phyloP scores from a whole-genome alignment of 2,113 vertebrate genomes.

The Ophiodon elongatus region DNA sequence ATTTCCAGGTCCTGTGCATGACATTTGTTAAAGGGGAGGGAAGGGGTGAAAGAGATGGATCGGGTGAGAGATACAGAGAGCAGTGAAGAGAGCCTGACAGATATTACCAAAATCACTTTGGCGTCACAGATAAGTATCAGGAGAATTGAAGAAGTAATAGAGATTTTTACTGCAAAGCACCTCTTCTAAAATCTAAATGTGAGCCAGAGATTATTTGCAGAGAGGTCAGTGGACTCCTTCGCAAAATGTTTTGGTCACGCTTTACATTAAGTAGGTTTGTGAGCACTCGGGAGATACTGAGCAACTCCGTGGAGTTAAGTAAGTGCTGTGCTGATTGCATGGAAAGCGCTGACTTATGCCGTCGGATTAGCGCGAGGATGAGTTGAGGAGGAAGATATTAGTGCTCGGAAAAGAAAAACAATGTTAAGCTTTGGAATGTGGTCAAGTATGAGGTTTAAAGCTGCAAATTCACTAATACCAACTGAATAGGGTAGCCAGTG shows the following conservation, averaged over 20 bases:
- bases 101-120: slow-evolving; percentile 47
- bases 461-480: background rate
- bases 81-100: slow-evolving; percentile 28
- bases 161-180: slow-evolving; percentile 51
- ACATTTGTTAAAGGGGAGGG: background rate
- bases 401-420: slow-evolving; percentile 28
- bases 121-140: slow-evolving; percentile 53
- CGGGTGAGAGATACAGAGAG: slow-evolving; percentile 35
- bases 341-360: slow-evolving; percentile 47
- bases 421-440: slow-evolving; percentile 51
- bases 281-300: slow-evolving; percentile 36
- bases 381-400: slow-evolving; percentile 51
- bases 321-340: slow-evolving; percentile 13
- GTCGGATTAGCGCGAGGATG: slow-evolving; percentile 39
- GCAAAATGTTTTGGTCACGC: slow-evolving; percentile 66
- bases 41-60: slow-evolving; percentile 19
- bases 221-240: slow-evolving; percentile 38
- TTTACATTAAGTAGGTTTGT: slow-evolving; percentile 48
- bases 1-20: slow-evolving; percentile 26
- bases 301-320: slow-evolving; percentile 29
- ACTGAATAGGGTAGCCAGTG: background rate
- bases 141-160: slow-evolving; percentile 41
- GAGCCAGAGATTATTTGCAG: slow-evolving; percentile 41
- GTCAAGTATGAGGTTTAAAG: slow-evolving; percentile 40
- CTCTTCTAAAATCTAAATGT: slow-evolving; percentile 53